Conservation (phyloP, 2,888 invertebrate genomes). For the Caenorhabditis sp. region DNA sequence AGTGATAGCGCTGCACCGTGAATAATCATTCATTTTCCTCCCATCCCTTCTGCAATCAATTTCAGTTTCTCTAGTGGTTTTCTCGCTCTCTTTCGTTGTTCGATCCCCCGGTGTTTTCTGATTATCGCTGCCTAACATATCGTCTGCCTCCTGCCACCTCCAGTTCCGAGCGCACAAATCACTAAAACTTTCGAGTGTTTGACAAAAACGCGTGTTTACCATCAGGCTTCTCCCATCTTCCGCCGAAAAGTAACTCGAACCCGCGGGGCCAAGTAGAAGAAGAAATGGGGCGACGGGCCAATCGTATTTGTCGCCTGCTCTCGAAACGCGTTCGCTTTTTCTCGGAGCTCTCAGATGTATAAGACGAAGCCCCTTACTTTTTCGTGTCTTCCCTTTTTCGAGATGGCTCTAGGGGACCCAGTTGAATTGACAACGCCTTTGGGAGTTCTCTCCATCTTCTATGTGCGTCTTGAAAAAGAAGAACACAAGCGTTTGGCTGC, state of each 20-base stretch:
- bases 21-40: neutral
- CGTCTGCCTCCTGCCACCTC: neutral
- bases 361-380: neutral
- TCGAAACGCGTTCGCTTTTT: conserved; percentile 8
- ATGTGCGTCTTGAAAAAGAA: conserved; percentile 2
- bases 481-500: conserved; percentile 27
- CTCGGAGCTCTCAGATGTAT: neutral
- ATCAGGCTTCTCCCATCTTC: conserved; percentile 20
- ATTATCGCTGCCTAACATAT: neutral
- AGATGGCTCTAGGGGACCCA: neutral
- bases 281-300: neutral
- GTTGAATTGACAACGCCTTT: conserved; percentile 5
- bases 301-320: conserved; percentile 28
- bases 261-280: conserved; percentile 12
- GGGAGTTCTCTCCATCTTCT: conserved; percentile 7
- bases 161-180: conserved; percentile 1
- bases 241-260: conserved; percentile 36
- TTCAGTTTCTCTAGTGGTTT: no score
- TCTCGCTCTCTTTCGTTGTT: neutral
- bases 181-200: conserved; percentile 34
- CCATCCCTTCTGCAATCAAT: neutral
- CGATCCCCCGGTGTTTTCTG: neutral
- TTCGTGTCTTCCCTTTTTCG: neutral
- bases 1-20: neutral
- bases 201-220: conserved; percentile 37